Evolutionary conservation across 2,113 vertebrate genomes (phyloP).

Genomic region (Barbus barbus): DNA sequence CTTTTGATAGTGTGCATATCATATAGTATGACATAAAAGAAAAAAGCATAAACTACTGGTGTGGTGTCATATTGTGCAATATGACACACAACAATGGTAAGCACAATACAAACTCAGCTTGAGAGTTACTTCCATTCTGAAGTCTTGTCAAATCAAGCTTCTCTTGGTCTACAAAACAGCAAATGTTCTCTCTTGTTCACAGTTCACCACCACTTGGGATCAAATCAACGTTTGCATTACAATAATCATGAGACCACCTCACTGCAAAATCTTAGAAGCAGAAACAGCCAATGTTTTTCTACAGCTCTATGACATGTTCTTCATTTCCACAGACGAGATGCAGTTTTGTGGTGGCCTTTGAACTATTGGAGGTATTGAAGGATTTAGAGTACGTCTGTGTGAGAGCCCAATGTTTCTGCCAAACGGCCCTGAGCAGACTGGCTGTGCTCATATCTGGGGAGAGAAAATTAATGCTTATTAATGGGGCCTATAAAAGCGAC

Average conservation of each 20-base stretch:
- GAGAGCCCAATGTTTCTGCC: conserved; percentile 48
- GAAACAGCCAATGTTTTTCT: background rate
- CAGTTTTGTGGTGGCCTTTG: conserved; percentile 3
- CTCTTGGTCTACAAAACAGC: conserved; percentile 41
- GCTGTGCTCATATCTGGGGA: conserved; percentile 58
- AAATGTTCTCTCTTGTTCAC: background rate
- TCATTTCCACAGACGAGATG: background rate
- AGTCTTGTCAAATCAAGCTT: conserved; percentile 44
- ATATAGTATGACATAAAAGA: background rate
- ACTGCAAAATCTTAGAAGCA: background rate
- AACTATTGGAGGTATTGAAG: conserved; percentile 19
- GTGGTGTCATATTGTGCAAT: no score
- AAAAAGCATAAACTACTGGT: background rate
- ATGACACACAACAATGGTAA: background rate
- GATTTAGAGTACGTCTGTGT: conserved; percentile 35
- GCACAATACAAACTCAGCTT: background rate
- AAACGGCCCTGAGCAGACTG: conserved; percentile 56
- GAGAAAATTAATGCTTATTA: conserved; percentile 79
- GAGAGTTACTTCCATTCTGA: background rate
- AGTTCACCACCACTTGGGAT: background rate
- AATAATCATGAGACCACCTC: background rate
- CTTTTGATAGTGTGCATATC: background rate
- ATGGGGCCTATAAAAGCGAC: conserved; percentile 86
- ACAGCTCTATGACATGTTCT: background rate
- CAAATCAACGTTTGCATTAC: background rate